A percentile compares a stretch with the other conserved stretches of the same genome.
These are phyloP conservation scores for Ariopsis seemanni DNA, from an alignment of 2,113 vertebrate genomes.

Conservation along the genomic window DNA sequence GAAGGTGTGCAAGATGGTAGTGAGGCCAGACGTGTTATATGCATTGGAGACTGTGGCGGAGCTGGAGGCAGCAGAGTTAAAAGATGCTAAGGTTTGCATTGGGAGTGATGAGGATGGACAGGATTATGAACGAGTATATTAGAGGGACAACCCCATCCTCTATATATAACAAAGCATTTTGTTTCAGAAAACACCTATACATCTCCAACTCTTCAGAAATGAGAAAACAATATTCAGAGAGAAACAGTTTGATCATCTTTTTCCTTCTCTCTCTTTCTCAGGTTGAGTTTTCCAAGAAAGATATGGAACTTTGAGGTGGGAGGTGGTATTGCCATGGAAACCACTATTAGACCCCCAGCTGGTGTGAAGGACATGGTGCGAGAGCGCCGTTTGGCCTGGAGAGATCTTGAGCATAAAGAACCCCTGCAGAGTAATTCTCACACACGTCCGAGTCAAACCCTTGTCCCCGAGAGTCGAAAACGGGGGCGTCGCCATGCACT, in stretches of 20 bases:
- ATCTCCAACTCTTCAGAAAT: not conserved
- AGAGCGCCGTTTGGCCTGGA: slow-evolving; percentile 59
- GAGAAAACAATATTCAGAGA: not conserved
- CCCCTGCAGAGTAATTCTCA: slow-evolving; percentile 40
- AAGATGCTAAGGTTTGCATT: too few relatives aligned
- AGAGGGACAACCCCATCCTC: too few relatives aligned
- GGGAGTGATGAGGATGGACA: too few relatives aligned
- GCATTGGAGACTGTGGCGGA: too few relatives aligned
- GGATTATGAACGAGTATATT: too few relatives aligned
- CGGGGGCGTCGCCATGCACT: slow-evolving; percentile 67
- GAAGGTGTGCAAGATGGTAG: too few relatives aligned
- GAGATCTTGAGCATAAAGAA: slow-evolving; percentile 56
- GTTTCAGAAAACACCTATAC: too few relatives aligned
- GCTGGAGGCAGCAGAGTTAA: too few relatives aligned
- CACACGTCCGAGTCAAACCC: slow-evolving; percentile 17
- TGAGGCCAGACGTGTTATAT: too few relatives aligned
- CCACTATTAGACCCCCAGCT: slow-evolving; percentile 39
- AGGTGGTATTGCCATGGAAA: slow-evolving; percentile 20
- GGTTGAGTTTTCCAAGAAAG: slow-evolving; percentile 51
- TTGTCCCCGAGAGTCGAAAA: slow-evolving; percentile 36
- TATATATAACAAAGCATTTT: too few relatives aligned
- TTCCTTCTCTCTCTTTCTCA: slow-evolving; percentile 43
- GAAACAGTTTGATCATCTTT: not conserved
- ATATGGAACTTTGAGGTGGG: slow-evolving; percentile 44
- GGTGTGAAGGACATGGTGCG: slow-evolving; percentile 44